phyloP scores from a whole-genome alignment of 2,113 vertebrate genomes.

The Pseudolaguvia tuberculata region DNA sequence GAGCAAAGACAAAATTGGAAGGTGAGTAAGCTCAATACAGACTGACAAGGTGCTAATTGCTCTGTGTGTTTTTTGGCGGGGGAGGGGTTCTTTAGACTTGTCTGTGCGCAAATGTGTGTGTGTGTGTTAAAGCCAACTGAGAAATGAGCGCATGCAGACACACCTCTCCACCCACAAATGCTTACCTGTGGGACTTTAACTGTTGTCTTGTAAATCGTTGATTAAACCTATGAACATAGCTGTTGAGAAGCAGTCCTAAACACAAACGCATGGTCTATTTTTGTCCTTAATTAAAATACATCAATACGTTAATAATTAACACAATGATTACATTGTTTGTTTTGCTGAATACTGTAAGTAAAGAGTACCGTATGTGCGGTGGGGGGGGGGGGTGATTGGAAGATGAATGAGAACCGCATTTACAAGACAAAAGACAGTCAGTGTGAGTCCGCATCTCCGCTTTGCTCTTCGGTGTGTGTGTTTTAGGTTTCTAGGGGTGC shows the following conservation, averaged over 20 bases:
- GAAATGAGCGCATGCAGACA: not conserved
- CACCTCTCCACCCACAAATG: not conserved
- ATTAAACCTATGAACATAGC: not conserved
- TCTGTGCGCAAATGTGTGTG: conserved; percentile 1
- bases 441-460: not conserved
- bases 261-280: not conserved
- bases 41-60: not conserved
- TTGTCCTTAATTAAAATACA: not conserved
- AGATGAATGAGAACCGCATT: not conserved
- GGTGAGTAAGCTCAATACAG: not conserved
- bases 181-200: no score
- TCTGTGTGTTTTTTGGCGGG: no score
- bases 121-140: not conserved
- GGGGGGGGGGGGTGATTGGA: not conserved
- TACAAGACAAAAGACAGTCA: not conserved
- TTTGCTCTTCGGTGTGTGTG: not conserved
- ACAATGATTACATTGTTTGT: not conserved
- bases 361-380: not conserved
- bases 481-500: no score
- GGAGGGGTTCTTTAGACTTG: conserved; percentile 1
- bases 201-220: conserved; percentile 2
- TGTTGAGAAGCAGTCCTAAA: not conserved
- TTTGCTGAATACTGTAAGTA: not conserved
- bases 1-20: not conserved
- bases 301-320: not conserved